Conservation (phyloP, 2,113 vertebrate species). For the Vidua chalybeata region DNA sequence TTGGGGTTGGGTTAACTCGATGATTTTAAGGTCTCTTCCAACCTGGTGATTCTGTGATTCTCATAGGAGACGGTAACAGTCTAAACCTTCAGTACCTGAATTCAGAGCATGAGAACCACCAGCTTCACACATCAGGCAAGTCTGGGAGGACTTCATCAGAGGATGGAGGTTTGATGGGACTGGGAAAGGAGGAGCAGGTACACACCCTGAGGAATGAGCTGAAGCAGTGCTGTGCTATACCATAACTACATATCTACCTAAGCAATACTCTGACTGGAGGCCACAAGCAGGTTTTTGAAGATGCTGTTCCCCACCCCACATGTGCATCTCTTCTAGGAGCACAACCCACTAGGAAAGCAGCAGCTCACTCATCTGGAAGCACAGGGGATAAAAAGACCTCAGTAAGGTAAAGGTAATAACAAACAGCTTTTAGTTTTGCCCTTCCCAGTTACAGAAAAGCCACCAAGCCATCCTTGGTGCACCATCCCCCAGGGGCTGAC, state of each 20-base stretch:
- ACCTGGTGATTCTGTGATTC: background rate
- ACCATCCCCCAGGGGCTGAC: background rate
- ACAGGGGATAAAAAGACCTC: background rate
- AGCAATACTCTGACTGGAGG: background rate
- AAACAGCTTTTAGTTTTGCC: background rate
- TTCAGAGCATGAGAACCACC: background rate
- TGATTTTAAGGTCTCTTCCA: background rate
- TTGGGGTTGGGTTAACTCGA: background rate
- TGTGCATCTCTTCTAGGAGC: background rate
- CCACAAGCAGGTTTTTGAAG: background rate
- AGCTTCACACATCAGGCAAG: background rate
- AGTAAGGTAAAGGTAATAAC: background rate
- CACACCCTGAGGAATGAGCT: background rate
- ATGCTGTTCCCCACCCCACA: background rate
- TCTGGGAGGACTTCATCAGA: background rate
- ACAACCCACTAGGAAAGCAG: background rate
- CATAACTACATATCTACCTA: rapidly evolving
- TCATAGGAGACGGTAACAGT: background rate
- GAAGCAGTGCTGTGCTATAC: background rate
- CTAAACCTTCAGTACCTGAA: background rate
- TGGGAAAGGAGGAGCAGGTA: background rate
- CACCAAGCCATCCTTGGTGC: background rate
- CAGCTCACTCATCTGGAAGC: background rate
- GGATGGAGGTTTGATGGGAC: background rate
- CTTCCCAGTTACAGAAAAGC: background rate